Evolutionary conservation across 2,113 vertebrate genomes (phyloP), one percentile per base, ranked within the genome.

Genomic region (Gobio gobio): DNA sequence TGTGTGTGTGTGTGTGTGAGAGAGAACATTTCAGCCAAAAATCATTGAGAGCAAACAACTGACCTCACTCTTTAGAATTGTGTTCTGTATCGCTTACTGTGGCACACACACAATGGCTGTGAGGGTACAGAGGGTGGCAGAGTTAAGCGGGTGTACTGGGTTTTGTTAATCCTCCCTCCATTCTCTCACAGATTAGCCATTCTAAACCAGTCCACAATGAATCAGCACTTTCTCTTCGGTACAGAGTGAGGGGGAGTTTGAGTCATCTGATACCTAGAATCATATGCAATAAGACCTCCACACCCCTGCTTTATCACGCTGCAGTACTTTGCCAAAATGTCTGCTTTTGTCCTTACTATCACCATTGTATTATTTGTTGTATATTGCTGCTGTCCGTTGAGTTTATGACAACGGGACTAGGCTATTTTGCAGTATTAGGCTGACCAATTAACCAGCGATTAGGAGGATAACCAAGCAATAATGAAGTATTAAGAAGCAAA

Each of bases 191-290:
- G 93, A 93, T 95, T 94, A 94, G 90, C 92, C 10, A 85, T 88
- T 92, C 89, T 94, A 92, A 93, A 94, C 88, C 90, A n/a, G 86
- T 87, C 89, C 89, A 86, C 88, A 91, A 88, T 94, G 95, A 95
- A 91, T 95, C 95, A 95, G 95, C 95, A 95, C 80, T 93, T 95
- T 91, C 90, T 87, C 88, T 83, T 89, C 90, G 70, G 61, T 82
- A 75, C 72, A 86, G 77, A 47, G 56, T 82, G 51, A 61, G 58
- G 74, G 33, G 54, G n/a, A 45, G 56, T 75, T 83, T 45, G 29
- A 47, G 29, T 86, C 87, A 90, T 88, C 82, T 84, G 75, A 86
- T 47, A 59, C 84, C 74, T 75, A 78, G 22, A 82, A 82, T 85
- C 13, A 87, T 36, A 83, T 68, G 77, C 58, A 88, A 70, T 56